These are phyloP conservation scores for Palythoa heliodiscus DNA, from an alignment of 92 coral and sea anemone genomes.

Conservation along the genomic window DNA sequence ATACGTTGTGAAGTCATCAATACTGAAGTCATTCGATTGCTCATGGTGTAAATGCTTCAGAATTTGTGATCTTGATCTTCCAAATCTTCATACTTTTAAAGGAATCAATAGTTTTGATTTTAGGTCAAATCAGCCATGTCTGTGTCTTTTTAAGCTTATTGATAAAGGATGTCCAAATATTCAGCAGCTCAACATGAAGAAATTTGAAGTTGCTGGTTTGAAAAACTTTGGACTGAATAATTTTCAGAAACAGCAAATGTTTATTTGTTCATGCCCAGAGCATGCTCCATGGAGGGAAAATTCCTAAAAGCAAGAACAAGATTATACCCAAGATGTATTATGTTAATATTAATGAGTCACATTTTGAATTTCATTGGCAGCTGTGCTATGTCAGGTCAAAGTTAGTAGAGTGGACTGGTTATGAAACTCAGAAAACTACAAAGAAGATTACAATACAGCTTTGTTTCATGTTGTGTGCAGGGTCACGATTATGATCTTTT, in stretches of 20 bases:
- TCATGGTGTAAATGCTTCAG: slow-evolving; percentile 57
- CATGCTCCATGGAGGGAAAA: slow-evolving; percentile 52
- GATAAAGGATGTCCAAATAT: slow-evolving; percentile 65
- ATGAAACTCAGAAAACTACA: too few species aligned
- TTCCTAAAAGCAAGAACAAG: not conserved
- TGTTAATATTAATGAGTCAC: too few species aligned
- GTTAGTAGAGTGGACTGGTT: too few species aligned
- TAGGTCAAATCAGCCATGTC: slow-evolving; percentile 26
- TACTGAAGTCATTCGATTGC: slow-evolving; percentile 61
- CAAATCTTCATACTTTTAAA: slow-evolving; percentile 59
- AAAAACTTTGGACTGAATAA: slow-evolving; percentile 50
- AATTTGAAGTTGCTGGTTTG: slow-evolving; percentile 57
- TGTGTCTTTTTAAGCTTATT: slow-evolving; percentile 61
- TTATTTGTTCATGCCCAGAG: slow-evolving; percentile 42
- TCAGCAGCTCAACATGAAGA: slow-evolving; percentile 47
- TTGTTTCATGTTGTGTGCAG: too few species aligned
- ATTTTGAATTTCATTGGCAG: too few species aligned
- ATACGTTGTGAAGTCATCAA: slow-evolving; percentile 52
- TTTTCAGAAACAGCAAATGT: slow-evolving; percentile 33
- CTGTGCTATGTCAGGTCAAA: too few species aligned
- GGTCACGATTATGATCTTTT: too few species aligned
- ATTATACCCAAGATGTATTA: not conserved
- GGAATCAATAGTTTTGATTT: slow-evolving; percentile 43
- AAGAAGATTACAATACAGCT: too few species aligned
- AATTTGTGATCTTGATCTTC: slow-evolving; percentile 51